phyloP scores from a whole-genome alignment of 2,888 invertebrate species.

The Dichetophora obliterata region DNA sequence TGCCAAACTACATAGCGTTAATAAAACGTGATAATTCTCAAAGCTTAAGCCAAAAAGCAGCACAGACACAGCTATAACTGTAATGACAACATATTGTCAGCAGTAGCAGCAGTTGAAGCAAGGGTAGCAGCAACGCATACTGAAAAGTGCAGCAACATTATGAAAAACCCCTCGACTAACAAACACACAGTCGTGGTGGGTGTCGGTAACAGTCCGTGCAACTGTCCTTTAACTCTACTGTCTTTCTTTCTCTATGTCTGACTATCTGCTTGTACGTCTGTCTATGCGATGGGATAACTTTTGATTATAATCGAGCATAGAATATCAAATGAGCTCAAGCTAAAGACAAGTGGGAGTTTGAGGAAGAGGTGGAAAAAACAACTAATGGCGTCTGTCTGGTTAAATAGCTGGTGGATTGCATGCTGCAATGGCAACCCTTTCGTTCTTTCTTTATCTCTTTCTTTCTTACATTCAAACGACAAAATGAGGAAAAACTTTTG shows the following conservation, averaged over 20 bases:
- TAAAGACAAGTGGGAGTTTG: neutral
- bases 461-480: constrained; percentile 11
- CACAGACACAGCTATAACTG: neutral
- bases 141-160: constrained; percentile 18
- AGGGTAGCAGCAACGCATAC: constrained; percentile 12
- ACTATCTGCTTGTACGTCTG: neutral
- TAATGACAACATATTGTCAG: constrained; percentile 30
- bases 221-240: neutral
- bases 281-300: constrained; percentile 59
- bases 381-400: constrained; percentile 29
- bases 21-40: constrained; percentile 32
- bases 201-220: neutral
- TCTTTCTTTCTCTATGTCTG: neutral
- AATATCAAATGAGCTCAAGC: constrained; percentile 64
- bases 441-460: neutral
- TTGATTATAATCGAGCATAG: constrained; percentile 66
- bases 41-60: neutral
- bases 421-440: constrained; percentile 25
- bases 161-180: neutral
- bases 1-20: constrained; percentile 18
- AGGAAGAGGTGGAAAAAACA: neutral
- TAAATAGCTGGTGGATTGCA: neutral
- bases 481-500: constrained; percentile 27
- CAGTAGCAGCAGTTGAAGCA: neutral
- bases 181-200: neutral